Percentiles rank a stretch among this genome's conserved stretches.
Conservation (phyloP, 2,113 vertebrate species). For the Oncorhynchus kisutch region DNA sequence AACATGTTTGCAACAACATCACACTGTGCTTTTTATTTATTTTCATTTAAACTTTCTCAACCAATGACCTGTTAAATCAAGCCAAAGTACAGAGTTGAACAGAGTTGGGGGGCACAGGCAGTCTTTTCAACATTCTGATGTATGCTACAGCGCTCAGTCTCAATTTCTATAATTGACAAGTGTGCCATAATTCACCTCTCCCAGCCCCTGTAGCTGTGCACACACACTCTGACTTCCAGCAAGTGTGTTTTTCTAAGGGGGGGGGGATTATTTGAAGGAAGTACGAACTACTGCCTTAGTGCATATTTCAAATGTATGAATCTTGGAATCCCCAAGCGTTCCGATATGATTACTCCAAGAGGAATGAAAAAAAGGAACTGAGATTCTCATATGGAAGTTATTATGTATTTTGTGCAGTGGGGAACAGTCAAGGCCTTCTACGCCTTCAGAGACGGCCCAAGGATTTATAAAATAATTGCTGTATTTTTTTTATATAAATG, state of each 20-base stretch:
- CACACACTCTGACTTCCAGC: constrained; percentile 34
- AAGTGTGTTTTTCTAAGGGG: constrained; percentile 40
- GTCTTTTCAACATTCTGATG: constrained; percentile 1
- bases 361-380: constrained; percentile 23
- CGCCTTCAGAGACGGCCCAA: no score
- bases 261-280: constrained; percentile 31
- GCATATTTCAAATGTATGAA: constrained; percentile 79
- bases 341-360: constrained; percentile 76
- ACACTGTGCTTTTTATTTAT: no score
- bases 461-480: no score
- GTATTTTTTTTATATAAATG: no score
- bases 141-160: constrained; percentile 2
- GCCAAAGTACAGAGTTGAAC: no score
- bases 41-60: no score
- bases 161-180: constrained; percentile 27
- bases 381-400: constrained; percentile 87
- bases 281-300: constrained; percentile 51
- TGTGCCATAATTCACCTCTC: constrained; percentile 22
- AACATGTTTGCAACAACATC: no score
- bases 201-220: background rate
- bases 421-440: no score
- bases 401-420: constrained; percentile 55
- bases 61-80: no score
- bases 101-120: background rate
- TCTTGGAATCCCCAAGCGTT: constrained; percentile 80